Conservation (phyloP, 2,797 vertebrate genomes). For the Rachycentron canadum region DNA sequence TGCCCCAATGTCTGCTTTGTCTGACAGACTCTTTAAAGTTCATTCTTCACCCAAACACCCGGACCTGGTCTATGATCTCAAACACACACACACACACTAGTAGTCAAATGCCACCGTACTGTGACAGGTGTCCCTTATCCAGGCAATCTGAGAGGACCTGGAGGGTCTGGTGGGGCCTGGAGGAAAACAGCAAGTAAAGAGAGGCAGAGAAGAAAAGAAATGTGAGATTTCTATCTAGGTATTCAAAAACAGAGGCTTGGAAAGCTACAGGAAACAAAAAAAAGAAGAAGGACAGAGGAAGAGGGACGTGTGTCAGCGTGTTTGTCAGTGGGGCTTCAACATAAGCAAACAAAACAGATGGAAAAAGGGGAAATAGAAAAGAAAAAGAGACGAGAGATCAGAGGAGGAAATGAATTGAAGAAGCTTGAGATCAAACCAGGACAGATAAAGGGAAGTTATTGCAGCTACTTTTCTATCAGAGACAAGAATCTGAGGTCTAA, state of each 20-base stretch:
- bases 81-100: constrained; percentile 37
- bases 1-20: constrained; percentile 66
- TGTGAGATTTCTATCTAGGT: constrained; percentile 60
- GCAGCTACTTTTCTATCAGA: constrained; percentile 21
- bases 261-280: constrained; percentile 18
- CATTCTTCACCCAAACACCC: constrained; percentile 69
- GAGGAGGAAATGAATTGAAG: constrained; percentile 41
- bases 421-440: constrained; percentile 56
- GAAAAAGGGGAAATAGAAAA: constrained; percentile 8
- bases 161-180: constrained; percentile 22
- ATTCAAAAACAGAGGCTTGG: constrained; percentile 26
- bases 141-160: constrained; percentile 54
- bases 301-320: constrained; percentile 62
- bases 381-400: constrained; percentile 36
- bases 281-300: constrained; percentile 25
- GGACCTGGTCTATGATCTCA: constrained; percentile 42
- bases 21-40: constrained; percentile 72
- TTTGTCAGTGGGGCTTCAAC: constrained; percentile 34
- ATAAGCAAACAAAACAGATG: constrained; percentile 25
- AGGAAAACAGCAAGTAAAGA: constrained; percentile 53
- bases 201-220: constrained; percentile 54
- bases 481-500: constrained; percentile 44
- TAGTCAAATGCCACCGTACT: constrained; percentile 45
- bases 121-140: constrained; percentile 78
- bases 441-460: constrained; percentile 49